A percentile compares a stretch with the other conserved stretches of the same genome.
Evolutionary conservation across 1,140 invertebrate species (phyloP).

Genomic region (Bombus pascuorum): DNA sequence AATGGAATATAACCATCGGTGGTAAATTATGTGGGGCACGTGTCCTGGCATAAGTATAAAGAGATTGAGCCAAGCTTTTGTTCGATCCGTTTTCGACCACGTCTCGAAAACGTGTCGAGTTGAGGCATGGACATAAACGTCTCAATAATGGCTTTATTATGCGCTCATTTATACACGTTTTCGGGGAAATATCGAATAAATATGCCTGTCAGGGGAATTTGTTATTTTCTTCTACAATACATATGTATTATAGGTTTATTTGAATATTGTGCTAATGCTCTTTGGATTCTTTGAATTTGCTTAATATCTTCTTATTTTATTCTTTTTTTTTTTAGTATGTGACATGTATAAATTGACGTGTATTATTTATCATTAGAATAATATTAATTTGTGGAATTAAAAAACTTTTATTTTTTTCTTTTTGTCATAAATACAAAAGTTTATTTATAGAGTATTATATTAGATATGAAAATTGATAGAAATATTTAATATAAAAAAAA

Average conservation of each 20-base stretch:
- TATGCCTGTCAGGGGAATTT: not conserved
- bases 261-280: not conserved
- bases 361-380: too few species aligned
- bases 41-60: constrained; percentile 74
- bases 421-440: too few species aligned
- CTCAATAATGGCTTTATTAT: constrained; percentile 76
- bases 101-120: constrained; percentile 30
- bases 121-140: constrained; percentile 56
- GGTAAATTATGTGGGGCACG: constrained; percentile 78
- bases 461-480: too few species aligned
- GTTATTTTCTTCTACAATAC: not conserved
- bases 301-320: not conserved
- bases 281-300: not conserved
- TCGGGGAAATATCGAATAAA: not conserved
- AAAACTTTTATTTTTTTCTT: too few species aligned
- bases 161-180: constrained; percentile 50
- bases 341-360: too few species aligned
- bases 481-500: too few species aligned
- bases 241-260: not conserved
- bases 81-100: constrained; percentile 48
- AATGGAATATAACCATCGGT: constrained; percentile 78
- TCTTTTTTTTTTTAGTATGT: not conserved
- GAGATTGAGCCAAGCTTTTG: constrained; percentile 72
- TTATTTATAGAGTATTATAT: too few species aligned
- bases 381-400: too few species aligned